Evolutionary conservation across 2,797 vertebrate species (phyloP).

Genomic region (Amblyraja radiata): DNA sequence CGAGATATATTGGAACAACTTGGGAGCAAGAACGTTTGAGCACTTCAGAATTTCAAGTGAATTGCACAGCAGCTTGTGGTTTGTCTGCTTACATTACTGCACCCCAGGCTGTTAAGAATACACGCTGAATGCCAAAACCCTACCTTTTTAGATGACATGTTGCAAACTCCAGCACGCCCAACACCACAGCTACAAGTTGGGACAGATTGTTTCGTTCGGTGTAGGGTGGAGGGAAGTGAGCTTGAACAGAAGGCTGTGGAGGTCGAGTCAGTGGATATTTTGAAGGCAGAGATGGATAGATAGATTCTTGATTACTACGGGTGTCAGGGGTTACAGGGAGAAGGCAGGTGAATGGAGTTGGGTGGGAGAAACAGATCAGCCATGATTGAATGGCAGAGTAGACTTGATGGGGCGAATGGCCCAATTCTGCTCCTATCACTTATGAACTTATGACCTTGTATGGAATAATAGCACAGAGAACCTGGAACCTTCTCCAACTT

Average conservation of each 20-base stretch:
- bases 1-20: neutral
- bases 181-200: conserved; percentile 26
- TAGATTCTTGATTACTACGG: no score
- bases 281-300: no score
- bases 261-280: no score
- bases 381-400: no score
- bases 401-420: no score
- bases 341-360: no score
- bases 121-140: neutral
- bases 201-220: neutral
- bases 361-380: no score
- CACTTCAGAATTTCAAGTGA: conserved; percentile 6
- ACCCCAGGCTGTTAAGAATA: neutral
- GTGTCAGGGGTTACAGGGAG: no score
- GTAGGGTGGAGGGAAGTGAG: neutral
- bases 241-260: neutral
- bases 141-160: neutral
- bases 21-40: neutral
- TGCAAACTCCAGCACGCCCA: conserved; percentile 3
- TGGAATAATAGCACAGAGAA: neutral
- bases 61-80: conserved; percentile 17
- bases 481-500: neutral
- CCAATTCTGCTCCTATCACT: no score
- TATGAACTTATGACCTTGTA: no score
- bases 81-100: neutral